These are phyloP conservation scores for Tarsius wallacei DNA, from an alignment of 2,797 vertebrate genomes.

Conservation along the genomic window DNA sequence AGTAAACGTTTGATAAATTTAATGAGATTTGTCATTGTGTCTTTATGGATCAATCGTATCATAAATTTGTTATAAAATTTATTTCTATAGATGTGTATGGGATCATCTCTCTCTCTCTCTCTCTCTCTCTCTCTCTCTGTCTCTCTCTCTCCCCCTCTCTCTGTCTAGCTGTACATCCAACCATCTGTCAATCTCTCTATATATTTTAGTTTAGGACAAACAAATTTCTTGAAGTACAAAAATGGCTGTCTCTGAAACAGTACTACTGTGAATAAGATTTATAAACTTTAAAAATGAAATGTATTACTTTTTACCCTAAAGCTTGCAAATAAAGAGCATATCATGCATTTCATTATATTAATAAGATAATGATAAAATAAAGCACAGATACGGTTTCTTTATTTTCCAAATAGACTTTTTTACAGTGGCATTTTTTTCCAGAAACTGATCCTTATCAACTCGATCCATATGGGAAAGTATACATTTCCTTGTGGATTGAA, in stretches of 20 bases:
- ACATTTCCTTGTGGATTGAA: background rate
- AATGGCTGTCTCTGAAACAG: background rate
- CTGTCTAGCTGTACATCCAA: background rate
- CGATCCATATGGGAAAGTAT: background rate
- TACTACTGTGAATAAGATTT: background rate
- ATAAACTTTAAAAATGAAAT: background rate
- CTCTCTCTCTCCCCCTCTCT: too few species aligned
- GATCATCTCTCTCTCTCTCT: background rate
- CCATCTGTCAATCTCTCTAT: background rate
- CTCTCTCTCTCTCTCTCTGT: background rate
- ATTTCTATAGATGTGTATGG: background rate
- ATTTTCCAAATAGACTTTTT: slow-evolving; percentile 59
- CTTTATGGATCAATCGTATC: background rate
- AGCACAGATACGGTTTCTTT: background rate
- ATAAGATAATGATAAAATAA: background rate
- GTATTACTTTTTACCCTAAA: background rate
- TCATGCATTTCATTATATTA: background rate
- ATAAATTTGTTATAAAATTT: background rate
- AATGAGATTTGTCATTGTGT: background rate
- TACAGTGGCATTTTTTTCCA: background rate
- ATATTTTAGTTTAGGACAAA: background rate
- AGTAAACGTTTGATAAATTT: background rate
- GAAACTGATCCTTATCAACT: slow-evolving; percentile 43
- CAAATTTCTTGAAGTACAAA: background rate
- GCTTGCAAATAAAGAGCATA: slow-evolving; percentile 43